Conservation (phyloP, 2,888 invertebrate genomes). For the Horisme vitalbata region DNA sequence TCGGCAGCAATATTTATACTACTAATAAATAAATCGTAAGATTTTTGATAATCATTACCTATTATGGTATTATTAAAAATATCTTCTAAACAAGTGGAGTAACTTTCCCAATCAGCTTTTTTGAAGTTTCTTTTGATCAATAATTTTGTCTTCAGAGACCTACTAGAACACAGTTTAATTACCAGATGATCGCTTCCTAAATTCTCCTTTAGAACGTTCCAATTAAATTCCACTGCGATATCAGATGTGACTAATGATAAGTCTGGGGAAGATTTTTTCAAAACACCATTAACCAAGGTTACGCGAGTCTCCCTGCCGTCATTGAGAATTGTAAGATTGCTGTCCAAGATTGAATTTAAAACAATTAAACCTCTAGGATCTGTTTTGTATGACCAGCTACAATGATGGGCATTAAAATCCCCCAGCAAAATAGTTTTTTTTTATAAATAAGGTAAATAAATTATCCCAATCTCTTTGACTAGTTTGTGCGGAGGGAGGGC, state of each 20-base stretch:
- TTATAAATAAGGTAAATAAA: too few species aligned
- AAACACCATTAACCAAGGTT: conserved; percentile 9
- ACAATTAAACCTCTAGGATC: not conserved
- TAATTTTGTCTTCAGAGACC: too few species aligned
- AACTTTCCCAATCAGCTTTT: too few species aligned
- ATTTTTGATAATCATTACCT: too few species aligned
- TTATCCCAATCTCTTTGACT: too few species aligned
- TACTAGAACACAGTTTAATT: not conserved
- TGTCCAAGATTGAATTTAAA: not conserved
- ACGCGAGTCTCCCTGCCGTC: conserved; percentile 6
- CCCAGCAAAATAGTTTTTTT: not conserved
- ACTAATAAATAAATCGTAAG: too few species aligned
- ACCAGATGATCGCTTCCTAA: conserved; percentile 22
- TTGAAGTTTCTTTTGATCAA: too few species aligned
- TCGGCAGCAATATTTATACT: too few species aligned
- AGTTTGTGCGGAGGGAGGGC: too few species aligned
- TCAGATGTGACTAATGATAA: conserved; percentile 15
- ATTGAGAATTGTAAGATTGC: not conserved
- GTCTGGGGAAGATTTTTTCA: conserved; percentile 20
- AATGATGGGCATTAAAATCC: not conserved
- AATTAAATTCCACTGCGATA: conserved; percentile 14
- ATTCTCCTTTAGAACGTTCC: conserved; percentile 21
- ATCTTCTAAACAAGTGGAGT: too few species aligned
- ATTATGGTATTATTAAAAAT: too few species aligned
- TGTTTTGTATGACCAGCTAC: not conserved